phyloP scores from a whole-genome alignment of 2,888 invertebrate genomes.

The Gerosis bhagava region DNA sequence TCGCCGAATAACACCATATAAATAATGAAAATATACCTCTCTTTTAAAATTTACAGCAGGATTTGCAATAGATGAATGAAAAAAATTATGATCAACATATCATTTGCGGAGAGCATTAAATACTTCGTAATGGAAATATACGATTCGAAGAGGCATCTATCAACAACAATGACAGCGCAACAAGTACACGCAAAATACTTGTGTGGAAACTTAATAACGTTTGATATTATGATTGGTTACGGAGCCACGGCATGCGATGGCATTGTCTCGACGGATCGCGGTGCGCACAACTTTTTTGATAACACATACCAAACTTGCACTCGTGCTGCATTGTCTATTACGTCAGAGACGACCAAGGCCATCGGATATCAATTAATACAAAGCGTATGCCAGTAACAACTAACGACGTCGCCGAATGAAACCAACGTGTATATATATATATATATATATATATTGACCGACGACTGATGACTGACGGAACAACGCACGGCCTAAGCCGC shows the following conservation, averaged over 20 bases:
- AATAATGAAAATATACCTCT: no score
- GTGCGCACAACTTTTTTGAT: conserved; percentile 44
- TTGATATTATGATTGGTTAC: conserved; percentile 45
- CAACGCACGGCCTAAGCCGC: no score
- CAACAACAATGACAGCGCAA: conserved; percentile 9
- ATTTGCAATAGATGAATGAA: background rate
- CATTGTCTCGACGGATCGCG: conserved; percentile 43
- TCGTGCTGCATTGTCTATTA: conserved; percentile 40
- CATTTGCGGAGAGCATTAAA: conserved; percentile 5
- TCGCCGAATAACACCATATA: no score
- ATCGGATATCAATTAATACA: conserved; percentile 37
- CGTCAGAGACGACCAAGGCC: conserved; percentile 46
- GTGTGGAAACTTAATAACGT: conserved; percentile 30
- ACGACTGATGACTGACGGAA: no score
- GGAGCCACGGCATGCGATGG: conserved; percentile 33
- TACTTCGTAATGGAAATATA: conserved; percentile 10
- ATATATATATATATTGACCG: no score
- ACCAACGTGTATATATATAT: no score
- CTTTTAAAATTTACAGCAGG: no score
- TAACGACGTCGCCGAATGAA: no score
- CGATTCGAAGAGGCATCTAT: conserved; percentile 10
- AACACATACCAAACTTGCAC: conserved; percentile 49
- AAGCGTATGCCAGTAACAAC: conserved; percentile 5
- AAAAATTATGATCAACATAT: conserved; percentile 7
- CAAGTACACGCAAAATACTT: conserved; percentile 17